A percentile compares a stretch with the other conserved stretches of the same genome.
These are phyloP conservation scores for Anguilla marmorata DNA, from an alignment of 2,797 vertebrate species.

Conservation along the genomic window DNA sequence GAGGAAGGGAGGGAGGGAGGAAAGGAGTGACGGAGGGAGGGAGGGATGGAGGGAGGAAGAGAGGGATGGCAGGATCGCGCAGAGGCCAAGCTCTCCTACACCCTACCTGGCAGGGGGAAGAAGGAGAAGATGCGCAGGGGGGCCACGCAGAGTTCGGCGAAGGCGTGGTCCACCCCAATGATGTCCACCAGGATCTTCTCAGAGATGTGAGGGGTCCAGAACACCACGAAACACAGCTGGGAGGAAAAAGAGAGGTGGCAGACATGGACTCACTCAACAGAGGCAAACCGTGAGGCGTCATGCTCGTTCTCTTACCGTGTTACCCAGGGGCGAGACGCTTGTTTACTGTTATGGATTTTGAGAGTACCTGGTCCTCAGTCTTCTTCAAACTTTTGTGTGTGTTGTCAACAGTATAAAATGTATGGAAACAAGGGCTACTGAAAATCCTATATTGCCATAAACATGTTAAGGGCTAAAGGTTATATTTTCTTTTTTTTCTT, in stretches of 20 bases:
- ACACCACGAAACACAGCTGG: slow-evolving; percentile 95
- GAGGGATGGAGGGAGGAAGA: neutral
- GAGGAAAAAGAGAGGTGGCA: neutral
- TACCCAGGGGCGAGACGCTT: neutral
- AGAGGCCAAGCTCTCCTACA: neutral
- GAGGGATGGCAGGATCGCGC: neutral
- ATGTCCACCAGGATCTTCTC: slow-evolving; percentile 93
- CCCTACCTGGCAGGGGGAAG: slow-evolving; percentile 75
- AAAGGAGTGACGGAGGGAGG: neutral
- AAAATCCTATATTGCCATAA: too few species aligned
- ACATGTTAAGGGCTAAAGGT: too few species aligned
- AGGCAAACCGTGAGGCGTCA: too few species aligned
- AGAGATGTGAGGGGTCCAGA: slow-evolving; percentile 92
- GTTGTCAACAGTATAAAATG: too few species aligned
- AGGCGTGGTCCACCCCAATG: slow-evolving; percentile 88
- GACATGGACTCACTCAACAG: too few species aligned
- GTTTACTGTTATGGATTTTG: neutral
- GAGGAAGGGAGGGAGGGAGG: neutral
- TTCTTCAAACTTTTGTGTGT: too few species aligned
- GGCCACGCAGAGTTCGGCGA: slow-evolving; percentile 88
- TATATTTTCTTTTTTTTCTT: too few species aligned
- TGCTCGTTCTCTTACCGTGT: too few species aligned
- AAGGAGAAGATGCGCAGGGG: slow-evolving; percentile 96
- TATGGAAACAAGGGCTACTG: too few species aligned
- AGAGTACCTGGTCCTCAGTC: neutral